These are phyloP conservation scores for Melinopterus prodromus DNA, from an alignment of 2,888 invertebrate species.

Conservation along the genomic window DNA sequence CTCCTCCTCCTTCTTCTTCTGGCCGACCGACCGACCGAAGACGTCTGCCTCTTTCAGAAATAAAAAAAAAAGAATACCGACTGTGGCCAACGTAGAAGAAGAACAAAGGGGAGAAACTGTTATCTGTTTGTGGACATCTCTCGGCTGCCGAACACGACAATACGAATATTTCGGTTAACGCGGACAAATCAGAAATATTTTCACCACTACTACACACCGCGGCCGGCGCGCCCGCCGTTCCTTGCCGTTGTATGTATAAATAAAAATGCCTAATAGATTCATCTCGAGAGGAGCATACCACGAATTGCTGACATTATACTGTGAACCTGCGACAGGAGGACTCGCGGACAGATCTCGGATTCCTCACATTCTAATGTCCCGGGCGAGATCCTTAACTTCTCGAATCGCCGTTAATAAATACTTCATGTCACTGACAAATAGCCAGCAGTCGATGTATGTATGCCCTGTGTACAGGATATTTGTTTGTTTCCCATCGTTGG, in stretches of 20 bases:
- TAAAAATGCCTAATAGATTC: constrained; percentile 52
- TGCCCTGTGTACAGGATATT: background rate
- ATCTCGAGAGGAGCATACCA: constrained; percentile 52
- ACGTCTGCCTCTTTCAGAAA: constrained; percentile 10
- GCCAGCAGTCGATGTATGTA: constrained; percentile 6
- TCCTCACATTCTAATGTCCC: constrained; percentile 56
- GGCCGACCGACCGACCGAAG: background rate
- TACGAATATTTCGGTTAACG: constrained; percentile 45
- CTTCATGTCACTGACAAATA: constrained; percentile 61
- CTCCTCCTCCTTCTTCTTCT: constrained; percentile 7
- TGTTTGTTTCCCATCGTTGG: background rate
- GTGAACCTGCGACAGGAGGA: constrained; percentile 44
- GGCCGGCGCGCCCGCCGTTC: background rate
- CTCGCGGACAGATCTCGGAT: constrained; percentile 50
- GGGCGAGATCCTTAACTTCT: constrained; percentile 57
- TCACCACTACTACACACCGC: constrained; percentile 24
- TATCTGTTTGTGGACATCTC: constrained; percentile 6
- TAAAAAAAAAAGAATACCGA: background rate
- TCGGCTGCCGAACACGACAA: constrained; percentile 33
- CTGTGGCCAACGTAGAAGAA: background rate
- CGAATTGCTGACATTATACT: constrained; percentile 53
- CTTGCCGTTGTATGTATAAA: constrained; percentile 21
- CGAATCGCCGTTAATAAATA: constrained; percentile 60
- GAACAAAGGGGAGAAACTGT: constrained; percentile 17
- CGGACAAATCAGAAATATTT: constrained; percentile 48